phyloP scores from a whole-genome alignment of 2,888 invertebrate species.

The Drosophila barbarae region DNA sequence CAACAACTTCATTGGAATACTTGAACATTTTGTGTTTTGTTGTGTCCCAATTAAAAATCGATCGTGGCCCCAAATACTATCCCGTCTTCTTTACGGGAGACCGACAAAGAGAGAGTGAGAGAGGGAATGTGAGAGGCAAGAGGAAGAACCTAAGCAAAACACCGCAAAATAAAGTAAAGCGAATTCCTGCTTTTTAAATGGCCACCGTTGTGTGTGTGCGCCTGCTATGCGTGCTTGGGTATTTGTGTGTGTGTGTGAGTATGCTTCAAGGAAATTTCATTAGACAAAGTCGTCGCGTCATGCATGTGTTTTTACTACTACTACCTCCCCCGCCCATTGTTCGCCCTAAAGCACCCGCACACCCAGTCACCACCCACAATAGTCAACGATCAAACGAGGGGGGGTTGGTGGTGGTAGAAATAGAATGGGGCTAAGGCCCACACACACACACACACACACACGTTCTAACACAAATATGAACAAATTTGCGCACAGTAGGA shows the following conservation, averaged over 20 bases:
- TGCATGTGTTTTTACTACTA: conserved; percentile 26
- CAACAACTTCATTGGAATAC: background rate
- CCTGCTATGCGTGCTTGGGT: conserved; percentile 2
- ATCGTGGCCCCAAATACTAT: conserved; percentile 4
- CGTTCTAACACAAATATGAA: conserved; percentile 18
- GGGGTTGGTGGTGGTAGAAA: conserved; percentile 10
- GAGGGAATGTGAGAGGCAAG: background rate
- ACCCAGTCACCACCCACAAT: conserved; percentile 3
- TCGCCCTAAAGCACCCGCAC: conserved; percentile 6
- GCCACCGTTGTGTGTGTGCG: background rate
- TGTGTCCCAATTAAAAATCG: conserved; percentile 5
- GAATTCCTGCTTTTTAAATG: conserved; percentile 10
- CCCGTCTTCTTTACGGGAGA: background rate
- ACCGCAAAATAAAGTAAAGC: conserved; percentile 6
- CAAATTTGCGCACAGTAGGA: conserved; percentile 29
- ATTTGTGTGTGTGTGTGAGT: conserved; percentile 10
- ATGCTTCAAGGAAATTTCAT: conserved; percentile 42
- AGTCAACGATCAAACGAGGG: conserved; percentile 20
- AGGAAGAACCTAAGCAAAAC: conserved; percentile 1
- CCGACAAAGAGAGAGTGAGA: background rate
- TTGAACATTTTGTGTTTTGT: background rate
- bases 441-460: conserved; percentile 13
- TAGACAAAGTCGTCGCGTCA: conserved; percentile 44
- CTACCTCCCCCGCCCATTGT: background rate
- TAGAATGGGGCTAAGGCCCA: conserved; percentile 40